Evolutionary conservation across 2,888 invertebrate genomes (phyloP), one percentile per base, ranked within the genome.

Genomic region (Willowsia nigromaculata): DNA sequence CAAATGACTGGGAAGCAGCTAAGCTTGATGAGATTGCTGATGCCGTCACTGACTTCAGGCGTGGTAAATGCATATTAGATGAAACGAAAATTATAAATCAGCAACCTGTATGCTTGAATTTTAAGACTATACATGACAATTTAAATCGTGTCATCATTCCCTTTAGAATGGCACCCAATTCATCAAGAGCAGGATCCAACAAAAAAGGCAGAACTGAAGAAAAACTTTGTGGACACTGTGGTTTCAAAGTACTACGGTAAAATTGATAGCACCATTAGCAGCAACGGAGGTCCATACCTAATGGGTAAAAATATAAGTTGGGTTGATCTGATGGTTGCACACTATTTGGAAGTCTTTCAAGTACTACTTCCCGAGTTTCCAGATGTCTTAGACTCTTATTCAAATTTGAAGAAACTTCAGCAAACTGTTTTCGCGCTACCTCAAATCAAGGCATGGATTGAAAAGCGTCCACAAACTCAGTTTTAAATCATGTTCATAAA

Each of bases 381-480:
- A 4, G 47, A 80, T 30, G 0, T 91, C 18, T 92, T 95, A 89
- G 94, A 95, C 91, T 94, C 94, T 90, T 95, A 95, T 93, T 95
- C 95, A 0, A 94, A 94, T 0, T 93, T 95, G 37, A 94, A 95
- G 90, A 94, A 94, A 3, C 93, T 95, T 81, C 94, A 95, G 93
- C 94, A 94, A 59, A 94, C 94, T 91, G 94, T 95, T 50, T 95
- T 95, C 93, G 94, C 93, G 59, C 93, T 95, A 59, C 95, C 95
- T 0, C 94, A 93, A 65, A 95, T 95, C 93, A 95, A 94, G 91
- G 94, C 94, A 33, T 95, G 95, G 95, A 93, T 95, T 25, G 94
- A 94, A 50, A 94, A 94, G 90, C 94, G 95, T 91, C 95, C 95
- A 13, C 4, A 37, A 37, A 37, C 37, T n/a, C n/a, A n/a, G n/a